phyloP scores from a whole-genome alignment of 2,888 invertebrate genomes.

The Lasius platythorax region DNA sequence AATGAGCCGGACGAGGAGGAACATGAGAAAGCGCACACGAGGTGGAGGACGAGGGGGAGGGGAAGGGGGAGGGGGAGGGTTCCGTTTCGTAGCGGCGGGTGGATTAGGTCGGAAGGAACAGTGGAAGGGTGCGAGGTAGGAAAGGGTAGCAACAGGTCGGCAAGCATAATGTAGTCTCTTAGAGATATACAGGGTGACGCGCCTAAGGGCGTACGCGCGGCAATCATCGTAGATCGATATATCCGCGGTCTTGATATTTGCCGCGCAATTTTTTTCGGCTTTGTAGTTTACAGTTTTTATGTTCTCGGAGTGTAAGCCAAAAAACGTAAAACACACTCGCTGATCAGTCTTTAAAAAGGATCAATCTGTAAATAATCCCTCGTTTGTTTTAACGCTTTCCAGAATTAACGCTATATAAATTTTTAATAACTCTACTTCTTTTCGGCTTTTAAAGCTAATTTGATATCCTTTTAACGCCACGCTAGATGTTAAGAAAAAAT shows the following conservation, averaged over 20 bases:
- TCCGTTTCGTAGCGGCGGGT: conserved; percentile 60
- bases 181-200: conserved; percentile 71
- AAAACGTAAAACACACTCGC: not conserved
- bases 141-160: conserved; percentile 82
- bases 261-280: not conserved
- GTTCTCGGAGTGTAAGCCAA: not conserved
- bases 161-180: conserved; percentile 79
- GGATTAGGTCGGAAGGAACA: conserved; percentile 63
- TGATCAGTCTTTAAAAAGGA: not conserved
- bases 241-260: not conserved
- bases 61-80: conserved; percentile 49
- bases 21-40: conserved; percentile 28
- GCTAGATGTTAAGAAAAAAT: not conserved
- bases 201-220: conserved; percentile 27
- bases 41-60: conserved; percentile 15
- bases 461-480: not conserved
- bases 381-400: not conserved
- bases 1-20: conserved; percentile 57
- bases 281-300: not conserved
- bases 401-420: not conserved
- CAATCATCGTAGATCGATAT: conserved; percentile 30
- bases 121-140: conserved; percentile 58
- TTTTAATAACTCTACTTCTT: not conserved
- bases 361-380: not conserved
- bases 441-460: not conserved